Base-by-base conservation (phyloP, 2,113 vertebrate species). In the Eleginops maclovinus region DNA sequence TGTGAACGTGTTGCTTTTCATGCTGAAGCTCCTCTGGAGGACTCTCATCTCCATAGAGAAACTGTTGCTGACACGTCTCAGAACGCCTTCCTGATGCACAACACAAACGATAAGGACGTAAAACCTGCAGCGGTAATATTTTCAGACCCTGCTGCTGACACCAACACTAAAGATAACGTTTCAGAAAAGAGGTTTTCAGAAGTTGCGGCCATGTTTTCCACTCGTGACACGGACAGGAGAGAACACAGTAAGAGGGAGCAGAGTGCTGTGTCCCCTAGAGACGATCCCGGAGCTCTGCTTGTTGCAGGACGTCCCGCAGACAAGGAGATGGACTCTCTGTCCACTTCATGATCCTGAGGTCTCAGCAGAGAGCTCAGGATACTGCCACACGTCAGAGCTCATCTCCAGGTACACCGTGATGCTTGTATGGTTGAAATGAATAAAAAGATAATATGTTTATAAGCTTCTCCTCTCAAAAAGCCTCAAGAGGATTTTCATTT, bases 321-420 rank as follows among this genome's bases (percentile, higher is more conserved):
- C 24, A 66, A 71, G 19, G 69, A 75, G 67, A 17, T 78, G 1
- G 91, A 93, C 74, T 87, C 90, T 24, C 56, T 94, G 58, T 73
- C 79, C 68, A 77, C 44, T 93, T 94, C 81, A 92, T 94, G 73
- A 83, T 82, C 56, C 81, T 94, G 17, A 82, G 93, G 41, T 86
- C 87, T 44, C 89, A 88, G 56, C 88, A 83, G 64, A 40, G 1
- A 1, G 4, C 72, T 53, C 1, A 50, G 14, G 53, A n/a, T 9
- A 22, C 66, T 46, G 53, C 26, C 43, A 15, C 36, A 12, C 16
- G 59, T 64, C 68, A 59, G 65, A 75, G 31, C 22, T 79, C 43
- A 5, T 9, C 22, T 63, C 15, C 82, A 90, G 92, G 91, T 92
- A 83, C 3, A 19, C n/a, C 43, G 46, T 46, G 36, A 36, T 7